Evolutionary conservation across 1,140 invertebrate species (phyloP).

Genomic region (Pantala flavescens): DNA sequence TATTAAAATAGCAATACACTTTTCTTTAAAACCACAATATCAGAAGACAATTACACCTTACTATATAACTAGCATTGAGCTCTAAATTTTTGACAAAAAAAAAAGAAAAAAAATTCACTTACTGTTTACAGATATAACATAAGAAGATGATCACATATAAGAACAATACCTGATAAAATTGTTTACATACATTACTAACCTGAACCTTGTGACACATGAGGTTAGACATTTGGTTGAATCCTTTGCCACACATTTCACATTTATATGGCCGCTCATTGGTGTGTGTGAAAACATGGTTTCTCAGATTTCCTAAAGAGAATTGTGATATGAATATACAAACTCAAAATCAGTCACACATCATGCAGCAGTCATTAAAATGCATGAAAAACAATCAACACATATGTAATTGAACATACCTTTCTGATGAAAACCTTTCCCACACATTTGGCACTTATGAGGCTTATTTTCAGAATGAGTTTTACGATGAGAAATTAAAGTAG

Average conservation of each 20-base stretch:
- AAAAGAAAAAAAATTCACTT: not conserved
- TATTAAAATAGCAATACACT: no score
- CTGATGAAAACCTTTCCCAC: slow-evolving; percentile 65
- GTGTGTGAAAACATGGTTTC: slow-evolving; percentile 63
- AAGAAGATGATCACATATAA: no score
- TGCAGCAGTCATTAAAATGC: no score
- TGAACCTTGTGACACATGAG: slow-evolving; percentile 64
- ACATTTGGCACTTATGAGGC: slow-evolving; percentile 58
- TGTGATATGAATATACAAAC: not conserved
- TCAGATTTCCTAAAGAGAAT: slow-evolving; percentile 46
- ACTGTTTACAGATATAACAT: not conserved
- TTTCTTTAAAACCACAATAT: no score
- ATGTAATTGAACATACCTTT: slow-evolving; percentile 45
- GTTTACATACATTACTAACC: slow-evolving; percentile 30
- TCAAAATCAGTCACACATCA: no score
- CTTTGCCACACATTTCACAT: slow-evolving; percentile 62
- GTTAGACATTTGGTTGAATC: slow-evolving; percentile 77
- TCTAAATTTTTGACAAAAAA: no score
- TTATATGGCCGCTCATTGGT: slow-evolving; percentile 71
- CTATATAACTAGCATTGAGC: no score
- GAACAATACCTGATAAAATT: no score
- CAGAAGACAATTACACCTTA: no score
- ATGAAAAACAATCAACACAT: no score
- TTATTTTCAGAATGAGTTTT: slow-evolving; percentile 63
- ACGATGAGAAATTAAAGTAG: slow-evolving; percentile 61